Conservation (phyloP, 35 echinoderm and acorn worm genomes). For the Ophioderma brevispina region DNA sequence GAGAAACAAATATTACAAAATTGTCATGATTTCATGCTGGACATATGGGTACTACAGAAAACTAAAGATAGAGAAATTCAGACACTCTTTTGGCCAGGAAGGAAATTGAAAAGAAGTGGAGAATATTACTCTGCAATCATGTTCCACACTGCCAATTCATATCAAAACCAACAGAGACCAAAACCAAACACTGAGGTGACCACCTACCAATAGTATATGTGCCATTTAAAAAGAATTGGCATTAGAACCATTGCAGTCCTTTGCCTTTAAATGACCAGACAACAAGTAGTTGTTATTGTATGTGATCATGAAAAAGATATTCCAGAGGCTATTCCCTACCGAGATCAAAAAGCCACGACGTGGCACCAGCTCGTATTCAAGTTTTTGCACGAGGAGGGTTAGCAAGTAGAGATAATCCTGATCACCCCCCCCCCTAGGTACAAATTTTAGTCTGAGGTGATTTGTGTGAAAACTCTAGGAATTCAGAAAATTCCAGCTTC, state of each 20-base stretch:
- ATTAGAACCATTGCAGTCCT: slow-evolving; percentile 6
- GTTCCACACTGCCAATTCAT: background rate
- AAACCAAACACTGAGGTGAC: background rate
- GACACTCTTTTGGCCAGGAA: slow-evolving; percentile 2
- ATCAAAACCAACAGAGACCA: background rate
- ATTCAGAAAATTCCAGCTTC: slow-evolving; percentile 16
- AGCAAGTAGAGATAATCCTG: slow-evolving; percentile 34
- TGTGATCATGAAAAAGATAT: slow-evolving; percentile 15
- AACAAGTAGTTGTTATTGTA: background rate
- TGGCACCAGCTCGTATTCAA: slow-evolving; percentile 19
- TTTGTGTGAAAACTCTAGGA: background rate
- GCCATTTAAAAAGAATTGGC: slow-evolving; percentile 19
- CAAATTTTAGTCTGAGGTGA: slow-evolving; percentile 31
- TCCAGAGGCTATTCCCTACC: background rate
- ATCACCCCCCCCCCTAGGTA: no score
- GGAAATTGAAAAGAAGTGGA: background rate
- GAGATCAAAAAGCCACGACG: slow-evolving; percentile 46
- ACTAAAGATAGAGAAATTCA: background rate
- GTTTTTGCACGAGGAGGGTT: slow-evolving; percentile 26
- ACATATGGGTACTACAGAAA: no score
- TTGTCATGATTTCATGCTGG: no score
- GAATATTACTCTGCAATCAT: background rate
- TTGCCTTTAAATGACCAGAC: background rate
- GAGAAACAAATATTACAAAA: no score
- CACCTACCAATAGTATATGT: background rate